A percentile compares a stretch with the other conserved stretches of the same genome.
Conservation (phyloP, 2,113 vertebrate species). For the Mesocricetus auratus region DNA sequence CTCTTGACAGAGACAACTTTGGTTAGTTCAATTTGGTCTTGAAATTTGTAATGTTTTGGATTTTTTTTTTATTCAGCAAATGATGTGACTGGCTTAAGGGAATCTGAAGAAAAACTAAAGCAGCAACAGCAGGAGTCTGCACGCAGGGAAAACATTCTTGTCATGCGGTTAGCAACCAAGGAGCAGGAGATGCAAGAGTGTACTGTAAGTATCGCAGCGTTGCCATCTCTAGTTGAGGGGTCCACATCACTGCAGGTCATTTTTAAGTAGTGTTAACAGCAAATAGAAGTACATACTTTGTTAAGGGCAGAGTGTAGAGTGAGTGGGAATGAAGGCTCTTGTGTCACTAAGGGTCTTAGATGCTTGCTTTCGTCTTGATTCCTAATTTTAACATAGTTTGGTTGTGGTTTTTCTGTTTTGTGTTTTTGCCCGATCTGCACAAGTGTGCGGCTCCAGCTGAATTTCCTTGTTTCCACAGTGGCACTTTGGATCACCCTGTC, state of each 20-base stretch:
- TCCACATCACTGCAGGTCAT: neutral
- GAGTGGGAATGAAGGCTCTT: neutral
- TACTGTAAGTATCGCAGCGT: constrained; percentile 92
- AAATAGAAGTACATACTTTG: constrained; percentile 22
- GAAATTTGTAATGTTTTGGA: constrained; percentile 11
- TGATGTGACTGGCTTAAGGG: constrained; percentile 97
- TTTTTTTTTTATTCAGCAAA: constrained; percentile 89
- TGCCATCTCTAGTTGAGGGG: neutral
- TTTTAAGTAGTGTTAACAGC: neutral
- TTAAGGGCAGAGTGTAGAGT: neutral
- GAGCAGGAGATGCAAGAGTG: constrained; percentile 99
- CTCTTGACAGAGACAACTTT: constrained; percentile 43
- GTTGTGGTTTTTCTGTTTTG: neutral
- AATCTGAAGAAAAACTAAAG: constrained; percentile 99
- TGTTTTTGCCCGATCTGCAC: neutral
- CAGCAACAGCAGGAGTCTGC: constrained; percentile 99
- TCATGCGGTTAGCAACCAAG: constrained; percentile 99
- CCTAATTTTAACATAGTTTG: neutral
- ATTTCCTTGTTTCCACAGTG: neutral
- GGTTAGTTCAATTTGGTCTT: constrained; percentile 33
- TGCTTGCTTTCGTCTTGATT: neutral
- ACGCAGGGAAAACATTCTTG: constrained; percentile 98
- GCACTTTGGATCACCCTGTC: neutral
- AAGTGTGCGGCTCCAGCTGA: neutral
- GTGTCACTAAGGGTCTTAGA: neutral